Conservation (phyloP, 2,888 invertebrate genomes). For the Tillus elongatus region DNA sequence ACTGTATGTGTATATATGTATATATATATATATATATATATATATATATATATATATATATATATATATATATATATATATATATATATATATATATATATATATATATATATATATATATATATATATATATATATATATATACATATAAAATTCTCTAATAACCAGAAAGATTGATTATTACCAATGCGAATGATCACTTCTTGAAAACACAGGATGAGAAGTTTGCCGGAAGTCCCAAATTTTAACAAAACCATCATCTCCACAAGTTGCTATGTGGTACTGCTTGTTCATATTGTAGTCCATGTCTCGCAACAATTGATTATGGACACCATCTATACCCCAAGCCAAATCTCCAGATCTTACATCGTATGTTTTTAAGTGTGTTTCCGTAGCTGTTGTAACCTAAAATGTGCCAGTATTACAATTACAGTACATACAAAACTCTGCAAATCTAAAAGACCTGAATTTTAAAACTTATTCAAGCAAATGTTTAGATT, state of each 20-base stretch:
- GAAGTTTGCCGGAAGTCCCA: constrained; percentile 87
- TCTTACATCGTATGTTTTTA: constrained; percentile 83
- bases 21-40: too few relatives aligned
- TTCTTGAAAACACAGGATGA: constrained; percentile 68
- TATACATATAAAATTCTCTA: too few relatives aligned
- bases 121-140: too few relatives aligned
- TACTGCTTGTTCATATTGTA: constrained; percentile 98
- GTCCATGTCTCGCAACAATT: constrained; percentile 83
- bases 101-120: too few relatives aligned
- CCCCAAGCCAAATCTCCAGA: constrained; percentile 67
- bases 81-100: too few relatives aligned
- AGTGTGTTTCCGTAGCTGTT: constrained; percentile 74
- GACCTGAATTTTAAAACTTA: too few relatives aligned
- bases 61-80: too few relatives aligned
- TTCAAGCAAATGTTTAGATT: too few relatives aligned
- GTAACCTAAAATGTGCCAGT: constrained; percentile 54
- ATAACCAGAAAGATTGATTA: constrained; percentile 13
- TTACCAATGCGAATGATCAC: constrained; percentile 82
- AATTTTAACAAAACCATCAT: constrained; percentile 89
- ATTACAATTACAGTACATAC: too few relatives aligned
- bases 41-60: too few relatives aligned
- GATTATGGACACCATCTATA: constrained; percentile 76
- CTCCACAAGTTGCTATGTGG: constrained; percentile 86
- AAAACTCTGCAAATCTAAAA: too few relatives aligned
- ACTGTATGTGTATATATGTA: too few relatives aligned